Evolutionary conservation across 2,113 vertebrate genomes (phyloP).

Genomic region (Oreochromis tanganicae): DNA sequence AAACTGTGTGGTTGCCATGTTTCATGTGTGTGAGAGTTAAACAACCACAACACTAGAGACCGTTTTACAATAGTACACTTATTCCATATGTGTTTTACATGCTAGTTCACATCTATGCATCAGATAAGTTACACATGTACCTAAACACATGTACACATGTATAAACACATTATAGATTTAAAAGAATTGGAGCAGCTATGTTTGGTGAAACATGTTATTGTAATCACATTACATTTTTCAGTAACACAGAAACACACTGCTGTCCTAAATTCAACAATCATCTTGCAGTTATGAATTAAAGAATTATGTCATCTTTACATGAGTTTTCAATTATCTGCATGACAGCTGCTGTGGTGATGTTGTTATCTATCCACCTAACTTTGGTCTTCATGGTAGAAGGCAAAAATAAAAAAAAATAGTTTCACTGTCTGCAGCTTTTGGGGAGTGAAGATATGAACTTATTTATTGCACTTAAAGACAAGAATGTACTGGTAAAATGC

Average conservation of each 20-base stretch:
- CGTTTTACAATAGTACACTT: background rate
- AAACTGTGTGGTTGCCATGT: background rate
- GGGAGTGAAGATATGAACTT: background rate
- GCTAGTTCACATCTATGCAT: background rate
- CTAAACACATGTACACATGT: background rate
- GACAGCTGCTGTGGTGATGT: too few relatives aligned
- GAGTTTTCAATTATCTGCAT: background rate
- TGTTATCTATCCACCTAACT: too few relatives aligned
- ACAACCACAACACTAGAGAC: background rate
- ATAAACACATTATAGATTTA: background rate
- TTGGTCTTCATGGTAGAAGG: background rate
- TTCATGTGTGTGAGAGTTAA: background rate
- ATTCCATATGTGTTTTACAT: background rate
- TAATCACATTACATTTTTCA: background rate
- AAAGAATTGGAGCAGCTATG: background rate
- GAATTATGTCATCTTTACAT: background rate
- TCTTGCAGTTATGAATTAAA: background rate
- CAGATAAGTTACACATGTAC: background rate
- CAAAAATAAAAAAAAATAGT: background rate
- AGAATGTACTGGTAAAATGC: background rate
- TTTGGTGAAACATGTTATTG: background rate
- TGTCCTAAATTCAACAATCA: background rate
- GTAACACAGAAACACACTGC: background rate
- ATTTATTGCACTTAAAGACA: background rate
- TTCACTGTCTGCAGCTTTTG: background rate